Evolutionary conservation across 2,113 vertebrate species (phyloP), one percentile per base, ranked within the genome.

Genomic region (Neolamprologus sp.): DNA sequence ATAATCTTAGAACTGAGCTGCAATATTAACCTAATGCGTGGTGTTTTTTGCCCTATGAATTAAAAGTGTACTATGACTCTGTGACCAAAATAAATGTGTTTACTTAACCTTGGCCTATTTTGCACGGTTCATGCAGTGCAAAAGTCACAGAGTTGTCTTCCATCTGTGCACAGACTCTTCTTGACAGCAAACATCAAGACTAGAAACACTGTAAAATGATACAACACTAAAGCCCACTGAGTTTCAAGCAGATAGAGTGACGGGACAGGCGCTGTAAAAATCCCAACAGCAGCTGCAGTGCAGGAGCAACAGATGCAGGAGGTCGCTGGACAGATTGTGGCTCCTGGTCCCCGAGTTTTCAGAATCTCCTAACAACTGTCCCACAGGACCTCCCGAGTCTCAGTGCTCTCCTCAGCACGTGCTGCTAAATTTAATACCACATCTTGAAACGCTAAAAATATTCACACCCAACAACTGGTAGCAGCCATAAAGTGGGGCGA

Each of bases 401-500:
- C 84, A 55, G 68, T 75, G 88, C 92, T 71, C 90, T 92, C 65
- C 63, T 91, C 88, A 84, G 93, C 91, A 94, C 91, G 91, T 87
- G 90, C 80, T 90, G 87, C 94, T 95, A 94, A 95, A 96, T 95
- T 92, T 95, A 95, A 96, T 92, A 85, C 79, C 79, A 88, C 87
- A 93, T 91, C 93, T 91, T 80, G 53, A 93, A 95, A 90, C 33
- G 84, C 95, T 95, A 95, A 96, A 96, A 93, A 96, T 96, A 96
- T 95, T 92, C 78, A 80, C 80, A 82, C 35, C 80, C 87, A 94
- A 93, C 95, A 96, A 95, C 93, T 94, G 96, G 84, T 82, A 73
- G 85, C 73, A 88, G 87, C 65, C 68, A 78, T 81, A 82, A 58
- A 84, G 71, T 45, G 45, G 87, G 81, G 89, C 87, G 91, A 82